Evolutionary conservation across 2,113 vertebrate genomes (phyloP), one percentile per base, ranked within the genome.

Genomic region (Hemicordylus capensis): DNA sequence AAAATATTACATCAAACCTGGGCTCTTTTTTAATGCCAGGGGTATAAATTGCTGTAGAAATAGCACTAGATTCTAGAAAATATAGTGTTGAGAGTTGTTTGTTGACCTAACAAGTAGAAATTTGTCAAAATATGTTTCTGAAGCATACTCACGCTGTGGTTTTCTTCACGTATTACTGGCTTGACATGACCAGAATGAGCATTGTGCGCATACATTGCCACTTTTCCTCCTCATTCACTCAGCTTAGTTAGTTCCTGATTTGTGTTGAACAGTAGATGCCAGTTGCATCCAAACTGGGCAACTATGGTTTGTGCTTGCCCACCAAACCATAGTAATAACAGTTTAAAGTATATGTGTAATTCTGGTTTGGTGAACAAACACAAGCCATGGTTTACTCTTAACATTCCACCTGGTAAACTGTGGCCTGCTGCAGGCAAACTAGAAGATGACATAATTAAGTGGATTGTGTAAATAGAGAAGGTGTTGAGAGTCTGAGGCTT

Each of bases 301-400:
- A n/a, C 14, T 28, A 10, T n/a, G 61, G 28, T 10, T 76, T 58
- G n/a, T 15, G 19, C n/a, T 75, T 6, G 70, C 56, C 85, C 17
- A 17, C 17, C 51, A 54, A 54, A 54, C 51, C 51, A 54, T 15
- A 54, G 17, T 14, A 10, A 54, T 14, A 54, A 54, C 51, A 54
- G 6, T 54, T 85, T 86, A 63, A 74, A 7, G 46, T 80, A 56
- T n/a, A 2, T 78, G 61, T 89, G 78, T 15, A 75, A 48, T 48
- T 8, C 14, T 79, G 31, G 39, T 64, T 31, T 63, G 54, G 0
- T 17, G 64, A 17, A 20, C 42, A 79, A 63, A 39, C 8, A 63
- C 22, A 26, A 56, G 56, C 51, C 31, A 76, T 56, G 56, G 51
- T 39, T 76, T 12, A 24, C 74, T n/a, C n/a, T n/a, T n/a, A n/a